A percentile compares a stretch with the other conserved stretches of the same genome.
Evolutionary conservation across 2,113 vertebrate genomes (phyloP).

Genomic region (Telmatochromis sp.): DNA sequence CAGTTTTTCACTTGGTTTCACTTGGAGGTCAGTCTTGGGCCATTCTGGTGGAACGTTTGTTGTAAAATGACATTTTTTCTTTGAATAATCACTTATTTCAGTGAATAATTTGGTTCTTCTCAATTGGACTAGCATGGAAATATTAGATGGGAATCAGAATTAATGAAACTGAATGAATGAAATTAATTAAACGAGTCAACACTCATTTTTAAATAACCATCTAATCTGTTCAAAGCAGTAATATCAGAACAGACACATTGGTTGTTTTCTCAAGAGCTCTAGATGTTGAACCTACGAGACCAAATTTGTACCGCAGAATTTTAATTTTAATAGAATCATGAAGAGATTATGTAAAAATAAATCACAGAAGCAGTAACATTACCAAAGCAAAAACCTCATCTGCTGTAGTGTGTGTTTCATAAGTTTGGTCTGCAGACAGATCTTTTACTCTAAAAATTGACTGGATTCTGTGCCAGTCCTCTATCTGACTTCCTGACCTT

Average conservation of each 20-base stretch:
- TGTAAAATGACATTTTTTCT: not conserved
- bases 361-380: not conserved
- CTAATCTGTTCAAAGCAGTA: not conserved
- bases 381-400: not conserved
- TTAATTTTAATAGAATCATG: not conserved
- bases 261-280: not conserved
- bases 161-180: not conserved
- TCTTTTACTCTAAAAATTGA: not conserved
- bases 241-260: not conserved
- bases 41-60: not conserved
- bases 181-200: not conserved
- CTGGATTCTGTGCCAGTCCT: not conserved
- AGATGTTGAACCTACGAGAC: not conserved
- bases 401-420: not conserved
- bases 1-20: not conserved
- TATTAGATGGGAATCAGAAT: not conserved
- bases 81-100: not conserved
- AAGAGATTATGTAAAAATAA: not conserved
- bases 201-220: not conserved
- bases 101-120: not conserved
- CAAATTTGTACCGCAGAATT: not conserved
- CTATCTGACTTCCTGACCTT: not conserved
- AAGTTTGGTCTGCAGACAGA: not conserved
- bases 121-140: not conserved
- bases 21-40: not conserved